Evolutionary conservation across 2,797 vertebrate species (phyloP), one percentile per base, ranked within the genome.

Genomic region (Notolepis coatsorum): DNA sequence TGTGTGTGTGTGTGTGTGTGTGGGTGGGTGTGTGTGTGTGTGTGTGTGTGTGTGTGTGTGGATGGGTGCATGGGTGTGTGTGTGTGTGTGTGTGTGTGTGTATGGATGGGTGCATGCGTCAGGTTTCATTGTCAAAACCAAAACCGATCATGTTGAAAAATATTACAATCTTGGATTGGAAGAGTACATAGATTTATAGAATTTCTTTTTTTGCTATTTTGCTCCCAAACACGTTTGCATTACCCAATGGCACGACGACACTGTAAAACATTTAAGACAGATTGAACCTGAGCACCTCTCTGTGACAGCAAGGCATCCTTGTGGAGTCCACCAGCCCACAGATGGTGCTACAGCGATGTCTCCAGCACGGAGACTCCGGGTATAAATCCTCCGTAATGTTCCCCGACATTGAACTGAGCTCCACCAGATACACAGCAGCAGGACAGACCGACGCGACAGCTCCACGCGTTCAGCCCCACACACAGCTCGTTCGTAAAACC

Each of bases 401-500:
- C 21, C 10, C 30, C 20, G 27, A 13, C 24, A 27, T 47, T 27
- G 10, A 4, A 17, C 24, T 69, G 67, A 80, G 52, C 46, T 66
- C 7, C 41, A 35, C 27, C 13, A 5, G 57, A 68, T 39, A 69
- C 12, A 59, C 41, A 3, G 17, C 45, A 45, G 65, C 28, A 54
- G 61, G 52, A 66, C 27, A 42, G 74, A 42, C 35, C 54, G 31
- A 15, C 61, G 45, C 71, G 77, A 82, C 69, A 70, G 72, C 72
- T 53, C 61, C 59, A 50, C 56, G 62, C 7, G 6, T 49, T 59
- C 60, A 53, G 42, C 56, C 64, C 60, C 45, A 69, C 65, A 85
- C 79, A 70, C 79, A 74, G 68, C 49, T 43, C 61, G 53, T 52
- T 58, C 61, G 60, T 54, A 49, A 77, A 37, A 63, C 54, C 28